A percentile compares a stretch with the other conserved stretches of the same genome.
Evolutionary conservation across 30 jellyfish, hydroid and myxozoan genomes (phyloP).

Genomic region (Rhopilema esculentum): DNA sequence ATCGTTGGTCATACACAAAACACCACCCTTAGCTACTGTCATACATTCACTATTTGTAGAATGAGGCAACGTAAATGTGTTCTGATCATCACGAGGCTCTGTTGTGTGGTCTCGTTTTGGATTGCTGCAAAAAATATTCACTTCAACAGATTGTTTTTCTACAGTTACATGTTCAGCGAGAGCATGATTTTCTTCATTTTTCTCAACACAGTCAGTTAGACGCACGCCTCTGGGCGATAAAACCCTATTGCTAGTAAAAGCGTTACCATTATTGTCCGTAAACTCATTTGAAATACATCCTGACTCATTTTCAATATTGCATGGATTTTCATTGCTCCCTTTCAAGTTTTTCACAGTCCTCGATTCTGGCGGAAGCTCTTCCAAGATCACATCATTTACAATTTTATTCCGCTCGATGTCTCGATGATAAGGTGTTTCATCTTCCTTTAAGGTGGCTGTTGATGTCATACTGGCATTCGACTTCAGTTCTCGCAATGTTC

Average conservation of each 20-base stretch:
- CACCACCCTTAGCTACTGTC: too few relatives aligned
- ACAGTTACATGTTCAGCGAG: neutral
- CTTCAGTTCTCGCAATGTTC: slow-evolving; percentile 50
- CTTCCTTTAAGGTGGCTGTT: slow-evolving; percentile 8
- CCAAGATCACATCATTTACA: neutral
- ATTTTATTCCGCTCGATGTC: neutral
- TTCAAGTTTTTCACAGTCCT: too few relatives aligned
- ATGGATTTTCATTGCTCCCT: too few relatives aligned
- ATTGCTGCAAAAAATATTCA: neutral
- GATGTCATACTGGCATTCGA: slow-evolving; percentile 18
- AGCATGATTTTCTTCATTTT: neutral
- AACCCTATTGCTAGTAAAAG: neutral
- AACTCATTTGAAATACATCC: neutral
- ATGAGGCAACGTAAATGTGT: neutral
- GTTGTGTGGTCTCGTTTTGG: neutral
- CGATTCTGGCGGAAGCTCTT: neutral
- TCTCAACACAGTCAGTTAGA: neutral
- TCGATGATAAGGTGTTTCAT: neutral
- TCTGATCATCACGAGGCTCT: neutral
- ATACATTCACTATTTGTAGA: too few relatives aligned
- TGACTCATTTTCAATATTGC: too few relatives aligned
- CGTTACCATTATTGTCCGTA: neutral
- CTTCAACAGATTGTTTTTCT: neutral
- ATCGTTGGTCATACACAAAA: too few relatives aligned
- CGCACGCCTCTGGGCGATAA: neutral